Base-by-base conservation (phyloP, 2,888 invertebrate species). In the Strigamia maritima region DNA sequence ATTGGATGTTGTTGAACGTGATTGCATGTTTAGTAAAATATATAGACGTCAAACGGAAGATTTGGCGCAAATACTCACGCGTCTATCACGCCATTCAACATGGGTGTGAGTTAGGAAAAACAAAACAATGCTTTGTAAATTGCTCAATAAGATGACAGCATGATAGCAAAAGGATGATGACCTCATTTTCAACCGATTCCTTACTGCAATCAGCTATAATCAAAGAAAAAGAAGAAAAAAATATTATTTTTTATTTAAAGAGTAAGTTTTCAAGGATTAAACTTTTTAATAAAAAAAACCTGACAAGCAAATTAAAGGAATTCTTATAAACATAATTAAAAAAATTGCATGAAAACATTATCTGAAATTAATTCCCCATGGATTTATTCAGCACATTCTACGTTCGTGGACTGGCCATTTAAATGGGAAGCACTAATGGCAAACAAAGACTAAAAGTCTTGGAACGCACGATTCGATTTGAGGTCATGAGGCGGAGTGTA, bases 41-140 rank as follows among this genome's bases (percentile, higher is more conserved):
- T 54, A 54, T 19, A 54, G 54, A 54, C 54, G 19, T 54, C 54
- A 54, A 54, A 19, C 22, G 54, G 54, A 22, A 54, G 54, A 54
- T 54, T 54, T 54, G 22, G 54, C n/a, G 54, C 54, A 54, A 54
- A 54, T 54, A 54, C 54, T 54, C 54, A 54, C 54, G 54, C 54
- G 22, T 19, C n/a, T 0, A 54, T 54, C 54, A 54, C 54, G 54
- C n/a, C 54, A 54, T 54, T 54, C 54, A 54, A 54, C 54, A 54
- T n/a, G 54, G 54, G 54, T 54, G 54, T 54, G 44, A 44, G 44
- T 44, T 16, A n/a, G 54, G 54, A 54, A 54, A 54, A 54, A 54
- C 54, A 54, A 54, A 54, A 54, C 54, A 54, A 54, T 54, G 54
- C 54, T 54, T 54, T 54, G 54, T 54, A 54, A 54, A 54, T 54